Percentiles rank a stretch among this genome's conserved stretches.
These are phyloP conservation scores for Cirrhinus mrigala DNA, from an alignment of 2,797 vertebrate species.

Conservation along the genomic window DNA sequence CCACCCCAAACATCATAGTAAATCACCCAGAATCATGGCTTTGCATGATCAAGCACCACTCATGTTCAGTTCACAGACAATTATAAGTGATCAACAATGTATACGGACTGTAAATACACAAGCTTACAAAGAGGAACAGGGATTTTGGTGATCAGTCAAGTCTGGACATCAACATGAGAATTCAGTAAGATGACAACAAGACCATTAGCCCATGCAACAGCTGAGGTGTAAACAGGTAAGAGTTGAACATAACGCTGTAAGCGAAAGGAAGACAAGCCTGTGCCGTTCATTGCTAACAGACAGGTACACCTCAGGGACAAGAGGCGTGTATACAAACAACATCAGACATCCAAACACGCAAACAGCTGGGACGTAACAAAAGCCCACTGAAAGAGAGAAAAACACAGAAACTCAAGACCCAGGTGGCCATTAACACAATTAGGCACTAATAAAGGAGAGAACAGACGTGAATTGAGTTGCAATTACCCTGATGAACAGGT, in stretches of 20 bases:
- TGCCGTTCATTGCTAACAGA: constrained; percentile 40
- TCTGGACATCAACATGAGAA: constrained; percentile 2
- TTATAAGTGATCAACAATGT: neutral
- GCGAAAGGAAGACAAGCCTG: constrained; percentile 8
- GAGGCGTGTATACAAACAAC: constrained; percentile 29
- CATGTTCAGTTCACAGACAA: neutral
- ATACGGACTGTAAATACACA: neutral
- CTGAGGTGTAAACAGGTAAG: constrained; percentile 11
- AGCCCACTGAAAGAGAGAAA: constrained; percentile 2
- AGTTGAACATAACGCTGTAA: neutral
- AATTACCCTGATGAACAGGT: constrained; percentile 37
- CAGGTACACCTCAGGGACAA: constrained; percentile 39
- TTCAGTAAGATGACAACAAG: constrained; percentile 17
- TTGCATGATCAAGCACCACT: neutral
- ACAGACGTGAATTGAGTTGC: constrained; percentile 32
- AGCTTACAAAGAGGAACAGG: neutral
- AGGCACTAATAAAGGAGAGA: constrained; percentile 33
- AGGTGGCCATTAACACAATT: constrained; percentile 44
- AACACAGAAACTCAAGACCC: constrained; percentile 36
- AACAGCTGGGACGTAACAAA: constrained; percentile 43
- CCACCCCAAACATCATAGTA: neutral
- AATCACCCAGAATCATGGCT: neutral
- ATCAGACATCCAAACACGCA: constrained; percentile 24
- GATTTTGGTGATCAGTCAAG: neutral
- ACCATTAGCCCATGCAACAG: neutral